Conservation (phyloP, 2,113 vertebrate species). For the Channa argus region DNA sequence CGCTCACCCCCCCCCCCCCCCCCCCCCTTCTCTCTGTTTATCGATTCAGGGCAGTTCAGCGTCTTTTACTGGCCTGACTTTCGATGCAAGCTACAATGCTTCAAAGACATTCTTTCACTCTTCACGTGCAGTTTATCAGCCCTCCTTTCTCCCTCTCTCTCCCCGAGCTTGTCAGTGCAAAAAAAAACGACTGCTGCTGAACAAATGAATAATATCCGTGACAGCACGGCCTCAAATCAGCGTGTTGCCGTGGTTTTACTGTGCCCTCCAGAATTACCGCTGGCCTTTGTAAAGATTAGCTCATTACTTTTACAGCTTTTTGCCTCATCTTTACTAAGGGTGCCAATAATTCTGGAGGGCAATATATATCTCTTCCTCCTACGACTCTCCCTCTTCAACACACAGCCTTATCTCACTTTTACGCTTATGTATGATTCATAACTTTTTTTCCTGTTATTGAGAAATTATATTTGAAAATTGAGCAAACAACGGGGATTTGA, state of each 20-base stretch:
- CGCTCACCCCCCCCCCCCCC: conserved; percentile 2
- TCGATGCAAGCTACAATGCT: conserved; percentile 8
- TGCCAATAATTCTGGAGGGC: conserved; percentile 57
- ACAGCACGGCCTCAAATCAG: conserved; percentile 49
- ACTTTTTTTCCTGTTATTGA: conserved; percentile 21
- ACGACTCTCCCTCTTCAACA: background rate
- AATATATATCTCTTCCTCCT: conserved; percentile 39
- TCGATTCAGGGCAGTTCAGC: background rate
- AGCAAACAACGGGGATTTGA: conserved; percentile 61
- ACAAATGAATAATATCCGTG: conserved; percentile 63
- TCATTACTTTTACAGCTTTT: conserved; percentile 70
- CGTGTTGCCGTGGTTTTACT: conserved; percentile 43
- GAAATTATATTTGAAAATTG: conserved; percentile 47
- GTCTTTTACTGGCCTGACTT: conserved; percentile 2
- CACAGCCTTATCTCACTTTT: conserved; percentile 32
- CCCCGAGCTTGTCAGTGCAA: conserved; percentile 20
- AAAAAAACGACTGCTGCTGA: conserved; percentile 26
- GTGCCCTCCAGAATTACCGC: conserved; percentile 64
- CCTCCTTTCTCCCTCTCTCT: background rate
- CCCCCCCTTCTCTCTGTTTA: conserved; percentile 4
- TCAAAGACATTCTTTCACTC: conserved; percentile 3
- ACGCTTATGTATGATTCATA: conserved; percentile 46
- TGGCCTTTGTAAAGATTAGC: conserved; percentile 67
- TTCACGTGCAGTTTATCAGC: background rate
- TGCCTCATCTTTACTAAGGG: conserved; percentile 57